Evolutionary conservation across 2,113 vertebrate genomes (phyloP).

Genomic region (Platysteira castanea): DNA sequence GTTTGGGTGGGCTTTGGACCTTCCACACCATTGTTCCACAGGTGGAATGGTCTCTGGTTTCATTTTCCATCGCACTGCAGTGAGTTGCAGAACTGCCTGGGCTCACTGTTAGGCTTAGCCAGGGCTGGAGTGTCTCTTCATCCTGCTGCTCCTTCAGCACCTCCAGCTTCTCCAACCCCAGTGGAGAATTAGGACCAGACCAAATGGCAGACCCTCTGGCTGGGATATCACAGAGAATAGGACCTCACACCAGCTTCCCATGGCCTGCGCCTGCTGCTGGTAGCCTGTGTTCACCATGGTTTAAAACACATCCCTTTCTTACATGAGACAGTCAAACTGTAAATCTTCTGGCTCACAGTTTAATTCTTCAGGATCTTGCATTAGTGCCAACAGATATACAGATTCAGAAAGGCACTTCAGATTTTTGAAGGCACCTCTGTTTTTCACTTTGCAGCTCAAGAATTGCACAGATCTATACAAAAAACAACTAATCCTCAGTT

Average conservation of each 20-base stretch:
- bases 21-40: neutral
- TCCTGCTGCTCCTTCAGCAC: neutral
- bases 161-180: fast-evolving
- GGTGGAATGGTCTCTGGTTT: neutral
- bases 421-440: neutral
- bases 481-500: neutral
- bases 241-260: neutral
- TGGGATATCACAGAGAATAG: neutral
- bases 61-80: fast-evolving
- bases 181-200: neutral
- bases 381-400: neutral
- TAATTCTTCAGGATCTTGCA: neutral
- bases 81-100: neutral
- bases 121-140: neutral
- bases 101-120: neutral
- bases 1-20: neutral
- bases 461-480: neutral
- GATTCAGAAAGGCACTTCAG: neutral
- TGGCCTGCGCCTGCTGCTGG: fast-evolving
- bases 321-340: neutral
- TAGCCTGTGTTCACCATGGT: neutral
- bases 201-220: neutral
- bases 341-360: neutral
- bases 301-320: neutral
- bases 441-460: neutral